Base-by-base conservation (phyloP, 2,797 vertebrate species). In the Gymnopithys bicolor region DNA sequence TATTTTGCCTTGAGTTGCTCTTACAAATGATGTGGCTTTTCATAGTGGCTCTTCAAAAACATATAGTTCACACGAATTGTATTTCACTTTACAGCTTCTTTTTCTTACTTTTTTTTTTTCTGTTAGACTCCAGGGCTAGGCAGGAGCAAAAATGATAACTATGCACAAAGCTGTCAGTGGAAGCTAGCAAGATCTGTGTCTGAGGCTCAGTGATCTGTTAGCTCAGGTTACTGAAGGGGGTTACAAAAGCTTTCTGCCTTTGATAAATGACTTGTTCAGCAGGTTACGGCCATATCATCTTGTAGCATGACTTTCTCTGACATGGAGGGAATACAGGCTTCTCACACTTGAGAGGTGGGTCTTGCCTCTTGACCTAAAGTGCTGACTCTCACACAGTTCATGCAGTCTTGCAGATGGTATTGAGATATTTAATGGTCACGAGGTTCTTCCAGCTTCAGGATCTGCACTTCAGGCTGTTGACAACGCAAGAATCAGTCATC, bases 91-190 rank as follows among this genome's bases (percentile, higher is more conserved):
- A 49, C 16, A 56, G 15, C 19, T 84, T 75, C 12, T 58, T 35
- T 52, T 39, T 21, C 19, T 55, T 39, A 16, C 16, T 3, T 27
- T 3, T 30, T 48, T 48, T 13, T 5, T 2, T 2, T 3, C 18
- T 43, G 4, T 14, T 63, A 66, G 30, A 39, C 12, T 71, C 10
- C 60, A 45, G 41, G 58, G 24, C 41, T 73, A 56, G 66, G 70
- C 55, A 69, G 74, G 51, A 90, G 39, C 35, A 89, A 89, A 94
- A 96, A 79, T 81, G 33, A 7, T 87, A 93, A 69, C 81, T 96
- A 48, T 82, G 78, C 67, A 45, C 67, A 37, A 43, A 94, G n/a
- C 23, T 86, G 59, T 91, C 83, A 71, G 37, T 71, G 19, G 62
- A 63, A 77, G 23, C n/a, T 73, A 62, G 58, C 67, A 59, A 82